phyloP scores from a whole-genome alignment of 1,140 invertebrate genomes.

The Muscidifurax raptorellus region DNA sequence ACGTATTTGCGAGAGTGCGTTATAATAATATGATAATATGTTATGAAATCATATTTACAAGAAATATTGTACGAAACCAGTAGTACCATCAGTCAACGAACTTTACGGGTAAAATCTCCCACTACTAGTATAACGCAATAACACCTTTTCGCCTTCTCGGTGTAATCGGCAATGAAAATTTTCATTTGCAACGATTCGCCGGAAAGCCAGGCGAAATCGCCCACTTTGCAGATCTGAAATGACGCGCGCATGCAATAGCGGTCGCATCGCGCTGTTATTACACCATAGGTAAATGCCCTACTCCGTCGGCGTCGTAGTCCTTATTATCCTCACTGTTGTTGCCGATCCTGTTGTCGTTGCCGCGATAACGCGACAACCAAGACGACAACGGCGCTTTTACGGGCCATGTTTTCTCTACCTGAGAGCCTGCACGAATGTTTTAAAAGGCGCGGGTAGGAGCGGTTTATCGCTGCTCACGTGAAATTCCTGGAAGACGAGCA shows the following conservation, averaged over 20 bases:
- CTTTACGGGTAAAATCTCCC: too few species aligned
- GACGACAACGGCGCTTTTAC: neutral
- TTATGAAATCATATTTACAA: too few species aligned
- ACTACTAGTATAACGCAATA: neutral
- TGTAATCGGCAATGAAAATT: slow-evolving; percentile 44
- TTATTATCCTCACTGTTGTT: neutral
- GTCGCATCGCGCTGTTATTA: neutral
- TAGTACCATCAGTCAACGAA: too few species aligned
- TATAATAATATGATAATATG: too few species aligned
- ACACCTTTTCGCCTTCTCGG: neutral
- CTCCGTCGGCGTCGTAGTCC: neutral
- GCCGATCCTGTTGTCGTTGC: slow-evolving; percentile 8
- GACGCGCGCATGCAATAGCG: slow-evolving; percentile 24
- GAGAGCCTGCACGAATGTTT: neutral
- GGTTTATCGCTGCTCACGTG: neutral
- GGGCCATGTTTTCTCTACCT: neutral
- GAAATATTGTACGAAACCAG: too few species aligned
- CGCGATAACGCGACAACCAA: slow-evolving; percentile 3
- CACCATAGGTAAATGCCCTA: slow-evolving; percentile 33
- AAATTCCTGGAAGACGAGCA: neutral
- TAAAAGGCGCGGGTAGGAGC: neutral
- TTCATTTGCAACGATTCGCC: slow-evolving; percentile 20
- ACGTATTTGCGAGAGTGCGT: too few species aligned
- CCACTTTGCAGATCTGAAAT: slow-evolving; percentile 38
- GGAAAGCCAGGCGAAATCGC: slow-evolving; percentile 9